A percentile compares a stretch with the other conserved stretches of the same genome.
Conservation (phyloP, 2,888 invertebrate species). For the Eilema depressum region DNA sequence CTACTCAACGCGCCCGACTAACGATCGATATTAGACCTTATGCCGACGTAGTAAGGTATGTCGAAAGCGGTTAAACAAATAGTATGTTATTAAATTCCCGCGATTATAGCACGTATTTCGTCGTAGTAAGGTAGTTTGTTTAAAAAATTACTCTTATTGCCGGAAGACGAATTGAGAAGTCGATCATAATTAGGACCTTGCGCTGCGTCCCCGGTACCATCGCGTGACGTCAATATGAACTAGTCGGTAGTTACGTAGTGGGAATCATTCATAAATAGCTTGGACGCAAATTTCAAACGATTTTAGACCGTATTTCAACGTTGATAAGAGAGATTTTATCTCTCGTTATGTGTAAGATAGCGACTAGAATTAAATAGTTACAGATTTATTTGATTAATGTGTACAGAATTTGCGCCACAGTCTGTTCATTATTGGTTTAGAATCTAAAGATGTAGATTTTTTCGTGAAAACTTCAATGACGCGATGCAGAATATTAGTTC, state of each 20-base stretch:
- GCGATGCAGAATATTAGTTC: not conserved
- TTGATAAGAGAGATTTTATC: slow-evolving; percentile 2
- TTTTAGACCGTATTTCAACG: slow-evolving; percentile 12
- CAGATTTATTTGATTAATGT: slow-evolving; percentile 35
- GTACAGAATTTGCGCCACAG: slow-evolving; percentile 29
- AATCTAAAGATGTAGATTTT: not conserved
- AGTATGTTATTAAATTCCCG: not conserved
- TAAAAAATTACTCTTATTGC: not conserved
- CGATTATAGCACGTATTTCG: slow-evolving; percentile 6
- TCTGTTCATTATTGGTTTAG: slow-evolving; percentile 21
- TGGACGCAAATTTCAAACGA: slow-evolving; percentile 10
- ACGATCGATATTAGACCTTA: slow-evolving; percentile 50
- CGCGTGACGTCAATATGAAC: slow-evolving; percentile 7
- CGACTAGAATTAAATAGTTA: slow-evolving; percentile 7
- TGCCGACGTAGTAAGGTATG: slow-evolving; percentile 14
- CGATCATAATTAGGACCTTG: not conserved
- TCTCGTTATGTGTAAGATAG: slow-evolving; percentile 15
- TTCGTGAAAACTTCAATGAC: not conserved
- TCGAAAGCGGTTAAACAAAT: not conserved
- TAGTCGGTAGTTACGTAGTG: slow-evolving; percentile 17
- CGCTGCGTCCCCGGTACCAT: not conserved
- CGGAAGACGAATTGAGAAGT: not conserved
- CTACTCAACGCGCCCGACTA: slow-evolving; percentile 90
- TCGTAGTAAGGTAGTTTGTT: slow-evolving; percentile 11
- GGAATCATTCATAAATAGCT: slow-evolving; percentile 5